Evolutionary conservation across 2,113 vertebrate species (phyloP), one percentile per base, ranked within the genome.

Genomic region (Tyto alba): DNA sequence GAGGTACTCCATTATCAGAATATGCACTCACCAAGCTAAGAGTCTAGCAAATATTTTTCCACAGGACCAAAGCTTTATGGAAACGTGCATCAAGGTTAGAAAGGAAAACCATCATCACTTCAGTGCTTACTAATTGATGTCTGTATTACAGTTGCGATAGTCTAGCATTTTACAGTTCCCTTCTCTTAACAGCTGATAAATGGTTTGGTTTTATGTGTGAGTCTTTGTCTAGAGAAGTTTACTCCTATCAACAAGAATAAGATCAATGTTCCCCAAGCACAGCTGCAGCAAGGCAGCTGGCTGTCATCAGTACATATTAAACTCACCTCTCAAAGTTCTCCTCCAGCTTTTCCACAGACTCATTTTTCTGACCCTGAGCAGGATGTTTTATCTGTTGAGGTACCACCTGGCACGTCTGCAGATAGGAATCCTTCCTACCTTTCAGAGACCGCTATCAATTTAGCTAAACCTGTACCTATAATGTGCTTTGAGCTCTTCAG

Each of bases 261-360:
- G 60, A 81, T 68, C 59, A 67, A 50, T 22, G 85, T 30, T 85
- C n/a, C 41, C 73, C 0, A 0, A 87, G 90, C 76, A n/a, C 81
- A 93, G 87, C 77, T 94, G 91, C 80, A 87, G 80, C 73, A 56
- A 36, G 64, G 85, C 84, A 95, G 85, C 68, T 93, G 94, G 60
- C 90, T 93, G 81, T 85, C 62, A 84, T 87, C 81, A 63, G n/a
- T 22, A 52, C 20, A 0, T 43, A 67, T 82, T 85, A 85, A 74
- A 94, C 62, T 72, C 66, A 93, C 69, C 48, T 82, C 85, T 50
- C 60, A 40, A 63, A 47, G 69, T 45, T 91, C 78, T 88, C 63
- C 71, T 57, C 66, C 71, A 78, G 77, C 57, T 85, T 91, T 75
- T 66, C 53, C 74, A 85, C 47, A 1, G 3, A 67, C 77, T 56